A percentile compares a stretch with the other conserved stretches of the same genome.
Conservation (phyloP, 2,888 invertebrate species). For the Allacma fusca region DNA sequence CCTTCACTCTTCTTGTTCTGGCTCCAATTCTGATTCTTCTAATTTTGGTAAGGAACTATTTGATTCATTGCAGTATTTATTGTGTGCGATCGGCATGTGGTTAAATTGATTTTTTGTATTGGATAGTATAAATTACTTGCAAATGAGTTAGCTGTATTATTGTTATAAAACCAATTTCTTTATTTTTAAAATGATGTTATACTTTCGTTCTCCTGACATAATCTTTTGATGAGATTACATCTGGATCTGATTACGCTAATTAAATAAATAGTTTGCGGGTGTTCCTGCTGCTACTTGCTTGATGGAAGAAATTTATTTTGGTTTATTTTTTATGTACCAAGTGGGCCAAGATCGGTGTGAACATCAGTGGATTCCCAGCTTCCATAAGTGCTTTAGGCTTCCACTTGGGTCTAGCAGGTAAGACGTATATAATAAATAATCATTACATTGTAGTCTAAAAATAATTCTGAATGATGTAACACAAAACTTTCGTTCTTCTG, state of each 20-base stretch:
- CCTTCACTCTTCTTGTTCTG: constrained; percentile 85
- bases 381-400: constrained; percentile 84
- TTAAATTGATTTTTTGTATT: not conserved
- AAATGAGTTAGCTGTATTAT: not conserved
- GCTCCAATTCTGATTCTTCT: constrained; percentile 84
- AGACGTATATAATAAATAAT: constrained; percentile 53
- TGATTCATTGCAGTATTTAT: not conserved
- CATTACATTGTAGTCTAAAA: not conserved
- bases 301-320: not conserved
- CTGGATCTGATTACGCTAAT: too few species aligned
- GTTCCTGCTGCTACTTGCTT: not conserved
- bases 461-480: constrained; percentile 50
- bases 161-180: not conserved
- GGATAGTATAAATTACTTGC: not conserved
- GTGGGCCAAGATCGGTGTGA: constrained; percentile 88
- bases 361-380: constrained; percentile 82
- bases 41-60: constrained; percentile 69
- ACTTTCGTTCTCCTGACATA: not conserved
- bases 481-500: constrained; percentile 61
- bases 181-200: not conserved
- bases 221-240: not conserved
- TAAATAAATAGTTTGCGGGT: not conserved
- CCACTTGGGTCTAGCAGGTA: constrained; percentile 86
- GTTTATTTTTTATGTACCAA: constrained; percentile 62
- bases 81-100: not conserved